Evolutionary conservation across 1,140 invertebrate genomes (phyloP).

Genomic region (Metaphire vulgaris): DNA sequence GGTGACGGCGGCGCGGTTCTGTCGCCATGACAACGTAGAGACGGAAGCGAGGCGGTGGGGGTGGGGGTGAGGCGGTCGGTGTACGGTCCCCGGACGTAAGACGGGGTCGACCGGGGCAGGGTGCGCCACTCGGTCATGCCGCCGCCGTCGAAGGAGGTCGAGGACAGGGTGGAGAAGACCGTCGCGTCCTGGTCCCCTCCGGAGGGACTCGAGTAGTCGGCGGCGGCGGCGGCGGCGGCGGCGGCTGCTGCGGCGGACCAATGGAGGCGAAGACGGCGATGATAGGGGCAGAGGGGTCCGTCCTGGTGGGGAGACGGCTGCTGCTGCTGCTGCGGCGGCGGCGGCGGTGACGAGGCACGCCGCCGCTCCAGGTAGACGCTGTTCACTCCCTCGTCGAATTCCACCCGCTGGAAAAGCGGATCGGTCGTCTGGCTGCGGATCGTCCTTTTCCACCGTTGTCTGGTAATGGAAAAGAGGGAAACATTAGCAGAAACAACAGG

Average conservation of each 20-base stretch:
- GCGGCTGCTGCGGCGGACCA: neutral
- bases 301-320: neutral
- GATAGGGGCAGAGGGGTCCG: too few species aligned
- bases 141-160: neutral
- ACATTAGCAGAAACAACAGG: too few species aligned
- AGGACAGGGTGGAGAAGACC: neutral
- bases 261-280: neutral
- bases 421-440: neutral
- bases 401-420: neutral
- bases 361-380: neutral
- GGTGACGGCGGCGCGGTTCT: neutral
- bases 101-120: neutral
- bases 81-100: neutral
- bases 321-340: neutral
- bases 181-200: neutral
- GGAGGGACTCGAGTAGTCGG: neutral
- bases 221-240: too few species aligned
- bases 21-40: neutral
- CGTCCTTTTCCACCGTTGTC: neutral
- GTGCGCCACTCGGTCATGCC: neutral
- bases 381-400: neutral
- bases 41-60: neutral
- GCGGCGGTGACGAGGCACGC: neutral
- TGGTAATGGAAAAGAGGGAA: neutral
- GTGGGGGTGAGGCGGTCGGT: too few species aligned